Evolutionary conservation across 2,888 invertebrate species (phyloP).

Genomic region (Chrysopilus asiliformis): DNA sequence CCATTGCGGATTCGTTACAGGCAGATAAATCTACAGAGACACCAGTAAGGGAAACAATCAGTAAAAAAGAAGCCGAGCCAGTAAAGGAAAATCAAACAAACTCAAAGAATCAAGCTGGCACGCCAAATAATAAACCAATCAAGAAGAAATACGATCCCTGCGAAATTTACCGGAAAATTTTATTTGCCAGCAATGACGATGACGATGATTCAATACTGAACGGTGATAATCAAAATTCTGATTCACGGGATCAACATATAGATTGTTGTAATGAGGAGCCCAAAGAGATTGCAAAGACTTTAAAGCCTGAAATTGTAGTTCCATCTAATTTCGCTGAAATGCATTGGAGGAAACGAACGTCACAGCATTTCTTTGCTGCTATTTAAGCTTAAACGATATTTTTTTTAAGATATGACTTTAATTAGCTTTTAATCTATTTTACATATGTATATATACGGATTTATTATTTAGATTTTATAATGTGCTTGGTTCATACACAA

Average conservation of each 20-base stretch:
- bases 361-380: slow-evolving; percentile 23
- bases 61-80: background rate
- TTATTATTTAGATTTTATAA: too few species aligned
- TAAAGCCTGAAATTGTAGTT: slow-evolving; percentile 11
- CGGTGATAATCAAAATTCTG: slow-evolving; percentile 11
- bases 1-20: background rate
- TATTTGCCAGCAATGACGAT: slow-evolving; percentile 17
- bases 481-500: too few species aligned
- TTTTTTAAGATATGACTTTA: too few species aligned
- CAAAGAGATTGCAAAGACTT: slow-evolving; percentile 9
- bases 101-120: too few species aligned
- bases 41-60: background rate
- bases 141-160: slow-evolving; percentile 23
- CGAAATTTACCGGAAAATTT: slow-evolving; percentile 26
- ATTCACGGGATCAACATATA: slow-evolving; percentile 10
- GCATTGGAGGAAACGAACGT: slow-evolving; percentile 39
- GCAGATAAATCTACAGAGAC: background rate
- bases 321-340: slow-evolving; percentile 30
- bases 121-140: slow-evolving; percentile 13
- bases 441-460: too few species aligned
- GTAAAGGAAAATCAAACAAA: slow-evolving; percentile 1
- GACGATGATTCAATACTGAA: slow-evolving; percentile 6
- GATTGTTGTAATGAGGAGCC: slow-evolving; percentile 9
- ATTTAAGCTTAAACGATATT: background rate
- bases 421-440: too few species aligned